Percentiles rank a stretch among this genome's conserved stretches.
These are phyloP conservation scores for Whitmania pigra DNA, from an alignment of 1,140 invertebrate genomes.

Conservation along the genomic window DNA sequence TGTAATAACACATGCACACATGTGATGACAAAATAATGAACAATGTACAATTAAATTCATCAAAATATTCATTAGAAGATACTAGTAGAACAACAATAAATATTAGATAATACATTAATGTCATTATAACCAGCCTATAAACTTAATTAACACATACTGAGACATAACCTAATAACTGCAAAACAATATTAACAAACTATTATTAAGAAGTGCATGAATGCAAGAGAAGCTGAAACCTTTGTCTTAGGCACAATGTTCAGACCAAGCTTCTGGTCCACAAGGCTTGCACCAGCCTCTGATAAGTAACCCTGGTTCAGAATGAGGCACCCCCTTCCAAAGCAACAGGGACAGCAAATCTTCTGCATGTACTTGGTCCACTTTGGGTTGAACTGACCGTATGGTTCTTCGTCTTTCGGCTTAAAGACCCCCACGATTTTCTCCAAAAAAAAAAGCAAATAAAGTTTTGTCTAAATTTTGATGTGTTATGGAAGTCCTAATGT, in stretches of 20 bases:
- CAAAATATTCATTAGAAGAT: too few relatives aligned
- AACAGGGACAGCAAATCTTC: slow-evolving; percentile 95
- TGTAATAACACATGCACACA: too few relatives aligned
- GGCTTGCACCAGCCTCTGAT: slow-evolving; percentile 88
- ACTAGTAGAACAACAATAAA: too few relatives aligned
- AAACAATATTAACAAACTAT: too few relatives aligned
- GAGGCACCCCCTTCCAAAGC: slow-evolving; percentile 92
- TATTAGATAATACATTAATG: too few relatives aligned
- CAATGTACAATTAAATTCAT: too few relatives aligned
- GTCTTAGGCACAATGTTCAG: slow-evolving; percentile 86
- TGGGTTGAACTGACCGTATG: slow-evolving; percentile 92
- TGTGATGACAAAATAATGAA: too few relatives aligned
- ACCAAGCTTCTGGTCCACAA: slow-evolving; percentile 88
- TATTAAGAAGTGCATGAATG: too few relatives aligned
- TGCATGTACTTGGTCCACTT: slow-evolving; percentile 99
- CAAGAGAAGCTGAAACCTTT: slow-evolving; percentile 28
- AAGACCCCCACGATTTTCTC: slow-evolving; percentile 92
- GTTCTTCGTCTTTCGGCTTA: slow-evolving; percentile 98
- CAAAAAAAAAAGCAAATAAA: slow-evolving; percentile 26
- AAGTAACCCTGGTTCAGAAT: slow-evolving; percentile 98
- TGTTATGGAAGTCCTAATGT: too few relatives aligned
- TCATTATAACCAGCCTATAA: too few relatives aligned
- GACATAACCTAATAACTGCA: too few relatives aligned
- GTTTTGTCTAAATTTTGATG: neutral
- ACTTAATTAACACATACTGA: too few relatives aligned